Base-by-base conservation (phyloP, 23 tunicate genomes). In the Clavelina lepadiformis region DNA sequence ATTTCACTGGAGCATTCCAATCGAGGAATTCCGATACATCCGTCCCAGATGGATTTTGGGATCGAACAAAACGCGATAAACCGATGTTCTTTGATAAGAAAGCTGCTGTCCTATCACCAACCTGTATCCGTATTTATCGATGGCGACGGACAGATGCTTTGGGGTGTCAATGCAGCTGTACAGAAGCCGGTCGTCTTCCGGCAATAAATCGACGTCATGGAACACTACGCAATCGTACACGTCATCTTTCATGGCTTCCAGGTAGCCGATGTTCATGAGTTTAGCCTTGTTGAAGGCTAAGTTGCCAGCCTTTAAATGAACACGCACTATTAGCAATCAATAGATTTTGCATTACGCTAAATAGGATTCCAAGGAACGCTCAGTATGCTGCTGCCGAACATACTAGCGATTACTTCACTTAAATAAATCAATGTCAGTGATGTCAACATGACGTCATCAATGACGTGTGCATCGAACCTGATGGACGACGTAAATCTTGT, bases 131-230 rank as follows among this genome's bases (percentile, higher is more conserved):
- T 75, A 83, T 68, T 83, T 83, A 61, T 83, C 92, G 56, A 83
- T 83, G 41, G 92, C 92, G 0, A 83, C 92, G 1, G 82, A 75
- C 25, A 83, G 51, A 75, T 83, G 92, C 35, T 75, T 75, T 5
- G 92, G 92, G 20, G 82, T 68, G 28, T 83, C 44, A 3, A 13
- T 61, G 66, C 92, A 83, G 1, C 46, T 23, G 52, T 85, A 85
- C n/a, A 85, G 69, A 7, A 78, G 58, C 30, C 78, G 32, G 69
- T 85, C 94, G 58, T 75, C 75, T 45, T 83, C 92, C 0, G 82
- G 92, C 32, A 83, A 76, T 33, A 83, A 51, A 75, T 83, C 92
- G n/a, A 83, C 92, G 41, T 83, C 92, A 51, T 83, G 92, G 47
- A 83, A 83, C 5, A 83, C 82, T 4, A 83, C 67, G 35, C 92